phyloP scores from a whole-genome alignment of 2,888 invertebrate species.

The Acrobasis consociella region DNA sequence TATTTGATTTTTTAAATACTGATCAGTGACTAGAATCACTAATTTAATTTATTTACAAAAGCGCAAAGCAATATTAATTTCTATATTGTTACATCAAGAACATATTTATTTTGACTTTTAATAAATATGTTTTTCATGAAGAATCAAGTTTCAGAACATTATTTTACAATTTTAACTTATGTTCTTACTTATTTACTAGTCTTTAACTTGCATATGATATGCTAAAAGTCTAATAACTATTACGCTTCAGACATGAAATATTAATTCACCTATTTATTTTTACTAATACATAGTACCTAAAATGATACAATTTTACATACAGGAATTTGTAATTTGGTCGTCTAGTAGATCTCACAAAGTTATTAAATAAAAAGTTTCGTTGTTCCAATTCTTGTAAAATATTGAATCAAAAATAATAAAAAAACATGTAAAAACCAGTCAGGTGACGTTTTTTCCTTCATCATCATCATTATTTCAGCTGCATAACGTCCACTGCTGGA shows the following conservation, averaged over 20 bases:
- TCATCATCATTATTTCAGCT: no score
- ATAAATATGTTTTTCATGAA: conserved; percentile 2
- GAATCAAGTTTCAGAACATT: conserved; percentile 5
- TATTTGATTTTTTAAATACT: conserved; percentile 29
- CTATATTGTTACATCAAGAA: conserved; percentile 31
- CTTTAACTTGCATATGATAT: conserved; percentile 52
- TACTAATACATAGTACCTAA: conserved; percentile 34
- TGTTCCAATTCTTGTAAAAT: conserved; percentile 29
- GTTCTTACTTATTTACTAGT: conserved; percentile 31
- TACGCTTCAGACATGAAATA: conserved; percentile 35
- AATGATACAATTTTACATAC: conserved; percentile 1
- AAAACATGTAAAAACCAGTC: background rate
- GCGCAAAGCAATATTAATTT: conserved; percentile 29
- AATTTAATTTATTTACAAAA: conserved; percentile 37
- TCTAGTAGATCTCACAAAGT: conserved; percentile 49
- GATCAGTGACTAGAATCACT: conserved; percentile 30
- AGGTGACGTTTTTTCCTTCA: background rate
- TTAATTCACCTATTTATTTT: conserved; percentile 49
- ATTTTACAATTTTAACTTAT: conserved; percentile 32
- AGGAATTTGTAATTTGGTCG: conserved; percentile 54
- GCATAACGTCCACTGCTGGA: no score
- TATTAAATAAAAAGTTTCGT: conserved; percentile 34
- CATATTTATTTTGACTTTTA: conserved; percentile 24
- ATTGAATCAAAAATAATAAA: background rate
- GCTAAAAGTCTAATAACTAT: conserved; percentile 53